A percentile compares a stretch with the other conserved stretches of the same genome.
Conservation (phyloP, 1,140 invertebrate genomes). For the Gonioctena quinquepunctata region DNA sequence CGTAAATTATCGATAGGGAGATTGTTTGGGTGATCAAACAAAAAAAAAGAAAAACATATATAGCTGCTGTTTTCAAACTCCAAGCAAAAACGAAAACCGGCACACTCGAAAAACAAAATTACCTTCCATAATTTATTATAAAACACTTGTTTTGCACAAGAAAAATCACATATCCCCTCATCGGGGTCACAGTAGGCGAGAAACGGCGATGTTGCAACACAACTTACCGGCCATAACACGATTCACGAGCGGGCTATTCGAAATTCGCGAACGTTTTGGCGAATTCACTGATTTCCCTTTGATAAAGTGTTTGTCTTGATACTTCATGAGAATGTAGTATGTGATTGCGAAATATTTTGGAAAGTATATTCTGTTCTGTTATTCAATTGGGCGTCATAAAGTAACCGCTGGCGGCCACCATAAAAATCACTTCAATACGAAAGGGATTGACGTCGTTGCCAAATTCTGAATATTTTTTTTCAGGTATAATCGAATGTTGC, state of each 20-base stretch:
- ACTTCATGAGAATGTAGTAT: slow-evolving; percentile 32
- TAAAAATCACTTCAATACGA: background rate
- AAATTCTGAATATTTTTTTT: background rate
- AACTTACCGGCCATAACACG: slow-evolving; percentile 54
- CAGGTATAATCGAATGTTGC: background rate
- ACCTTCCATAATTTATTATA: slow-evolving; percentile 53
- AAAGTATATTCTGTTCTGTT: background rate
- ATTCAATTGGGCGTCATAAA: background rate
- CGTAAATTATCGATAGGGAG: background rate
- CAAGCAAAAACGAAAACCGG: background rate
- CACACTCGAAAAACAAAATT: slow-evolving; percentile 39
- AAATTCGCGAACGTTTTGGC: slow-evolving; percentile 46
- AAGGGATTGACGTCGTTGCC: background rate
- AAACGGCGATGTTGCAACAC: slow-evolving; percentile 44
- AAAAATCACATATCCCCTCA: slow-evolving; percentile 49
- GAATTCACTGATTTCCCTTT: slow-evolving; percentile 29
- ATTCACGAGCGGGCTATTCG: slow-evolving; percentile 46
- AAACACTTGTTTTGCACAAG: slow-evolving; percentile 38
- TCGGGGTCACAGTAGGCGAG: slow-evolving; percentile 50
- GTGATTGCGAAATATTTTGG: background rate
- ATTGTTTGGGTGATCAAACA: background rate
- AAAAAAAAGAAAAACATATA: background rate
- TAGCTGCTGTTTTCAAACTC: background rate
- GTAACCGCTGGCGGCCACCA: background rate
- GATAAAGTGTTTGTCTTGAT: slow-evolving; percentile 34